Conservation (phyloP, 2,113 vertebrate species). For the Mormyrus lacerda region DNA sequence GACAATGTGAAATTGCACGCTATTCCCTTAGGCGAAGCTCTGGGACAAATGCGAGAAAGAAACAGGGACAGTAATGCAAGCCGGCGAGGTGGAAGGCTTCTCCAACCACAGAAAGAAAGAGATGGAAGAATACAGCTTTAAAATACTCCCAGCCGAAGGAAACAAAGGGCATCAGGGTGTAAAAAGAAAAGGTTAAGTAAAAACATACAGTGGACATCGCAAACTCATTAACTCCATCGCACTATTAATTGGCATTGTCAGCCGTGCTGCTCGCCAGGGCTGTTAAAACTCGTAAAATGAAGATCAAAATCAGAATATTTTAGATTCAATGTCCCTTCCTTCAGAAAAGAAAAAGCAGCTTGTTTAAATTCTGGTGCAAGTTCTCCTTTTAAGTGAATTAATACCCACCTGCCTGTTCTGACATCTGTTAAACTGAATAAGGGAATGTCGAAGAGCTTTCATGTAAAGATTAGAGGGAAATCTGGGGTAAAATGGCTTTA, state of each 20-base stretch:
- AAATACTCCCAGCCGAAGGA: background rate
- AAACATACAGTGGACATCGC: background rate
- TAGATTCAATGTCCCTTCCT: background rate
- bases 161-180: background rate
- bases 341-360: background rate
- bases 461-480: conserved; percentile 7
- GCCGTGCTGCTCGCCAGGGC: no score
- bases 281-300: background rate
- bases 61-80: conserved; percentile 44
- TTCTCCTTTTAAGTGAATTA: background rate
- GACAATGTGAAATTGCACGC: conserved; percentile 32
- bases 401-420: background rate
- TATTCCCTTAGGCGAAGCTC: conserved; percentile 32
- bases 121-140: background rate
- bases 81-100: conserved; percentile 31
- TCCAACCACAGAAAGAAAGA: background rate
- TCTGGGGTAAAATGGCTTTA: conserved; percentile 36
- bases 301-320: background rate
- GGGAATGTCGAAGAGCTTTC: conserved; percentile 27
- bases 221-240: background rate
- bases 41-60: conserved; percentile 39
- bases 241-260: background rate
- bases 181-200: background rate
- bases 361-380: background rate
- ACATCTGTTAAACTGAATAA: conserved; percentile 33